These are phyloP conservation scores for Zaprionus camerounensis DNA, from an alignment of 1,140 invertebrate genomes.

Conservation along the genomic window DNA sequence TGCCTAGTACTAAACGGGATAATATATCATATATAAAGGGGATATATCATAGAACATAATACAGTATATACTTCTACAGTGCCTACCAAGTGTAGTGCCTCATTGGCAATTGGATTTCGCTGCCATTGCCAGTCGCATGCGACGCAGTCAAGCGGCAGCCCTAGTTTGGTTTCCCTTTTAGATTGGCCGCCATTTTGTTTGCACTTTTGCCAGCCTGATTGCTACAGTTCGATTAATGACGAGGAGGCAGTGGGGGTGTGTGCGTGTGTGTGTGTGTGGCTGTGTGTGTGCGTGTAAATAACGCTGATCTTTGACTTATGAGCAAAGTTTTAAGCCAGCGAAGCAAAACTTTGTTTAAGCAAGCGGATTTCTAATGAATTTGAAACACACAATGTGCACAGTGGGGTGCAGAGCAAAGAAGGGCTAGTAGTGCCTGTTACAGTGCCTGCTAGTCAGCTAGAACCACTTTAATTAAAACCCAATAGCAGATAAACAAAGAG, in stretches of 20 bases:
- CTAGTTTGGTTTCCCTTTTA: slow-evolving; percentile 25
- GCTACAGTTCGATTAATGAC: slow-evolving; percentile 15
- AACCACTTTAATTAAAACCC: not conserved
- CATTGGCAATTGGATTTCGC: slow-evolving; percentile 13
- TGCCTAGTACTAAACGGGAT: not conserved
- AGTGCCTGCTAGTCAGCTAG: not conserved
- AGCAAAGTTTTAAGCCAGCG: slow-evolving; percentile 52
- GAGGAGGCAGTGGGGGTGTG: not conserved
- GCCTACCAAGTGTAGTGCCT: not conserved
- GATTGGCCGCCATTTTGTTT: slow-evolving; percentile 37
- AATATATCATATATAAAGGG: not conserved
- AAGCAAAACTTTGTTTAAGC: slow-evolving; percentile 54
- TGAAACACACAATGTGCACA: slow-evolving; percentile 9
- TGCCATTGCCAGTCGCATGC: not conserved
- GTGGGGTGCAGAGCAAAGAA: not conserved
- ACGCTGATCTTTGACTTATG: slow-evolving; percentile 63
- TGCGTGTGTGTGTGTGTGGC: not conserved
- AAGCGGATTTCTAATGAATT: slow-evolving; percentile 45
- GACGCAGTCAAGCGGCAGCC: slow-evolving; percentile 36
- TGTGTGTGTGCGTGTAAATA: slow-evolving; percentile 44
- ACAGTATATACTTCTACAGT: not conserved
- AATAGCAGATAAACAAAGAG: not conserved
- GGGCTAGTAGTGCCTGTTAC: not conserved
- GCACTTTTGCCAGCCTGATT: slow-evolving; percentile 33
- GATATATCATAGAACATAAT: not conserved